Conservation (phyloP, 2,113 vertebrate genomes). For the Pungitius pungitius region DNA sequence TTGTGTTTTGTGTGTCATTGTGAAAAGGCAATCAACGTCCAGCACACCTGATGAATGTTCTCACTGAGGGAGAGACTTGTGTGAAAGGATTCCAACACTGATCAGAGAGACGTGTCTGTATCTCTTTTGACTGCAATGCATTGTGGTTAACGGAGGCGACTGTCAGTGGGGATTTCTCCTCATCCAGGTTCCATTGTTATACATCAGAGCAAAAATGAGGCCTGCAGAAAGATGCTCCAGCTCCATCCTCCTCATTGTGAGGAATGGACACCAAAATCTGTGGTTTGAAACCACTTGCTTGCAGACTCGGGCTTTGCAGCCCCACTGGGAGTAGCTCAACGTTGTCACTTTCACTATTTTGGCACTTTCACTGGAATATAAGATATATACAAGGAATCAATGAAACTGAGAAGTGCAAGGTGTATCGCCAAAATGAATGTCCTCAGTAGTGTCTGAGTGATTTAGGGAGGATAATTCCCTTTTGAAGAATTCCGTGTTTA, state of each 20-base stretch:
- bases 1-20: neutral
- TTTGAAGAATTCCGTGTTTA: slow-evolving; percentile 45
- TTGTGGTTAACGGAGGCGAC: slow-evolving; percentile 20
- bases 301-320: slow-evolving; percentile 10
- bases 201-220: neutral
- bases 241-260: slow-evolving; percentile 6
- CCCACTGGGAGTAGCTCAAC: slow-evolving; percentile 36
- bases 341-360: slow-evolving; percentile 50
- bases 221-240: neutral
- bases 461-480: slow-evolving; percentile 55
- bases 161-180: slow-evolving; percentile 8
- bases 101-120: neutral
- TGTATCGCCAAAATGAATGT: slow-evolving; percentile 42
- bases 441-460: slow-evolving; percentile 50
- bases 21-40: neutral
- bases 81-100: slow-evolving; percentile 2
- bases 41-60: slow-evolving; percentile 11
- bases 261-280: slow-evolving; percentile 29
- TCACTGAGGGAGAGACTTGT: slow-evolving; percentile 19
- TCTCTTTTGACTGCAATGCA: slow-evolving; percentile 27
- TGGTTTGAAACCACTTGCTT: slow-evolving; percentile 30
- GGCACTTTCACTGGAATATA: slow-evolving; percentile 50
- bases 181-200: neutral
- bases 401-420: slow-evolving; percentile 60
- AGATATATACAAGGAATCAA: slow-evolving; percentile 56